These are phyloP conservation scores for Balaenoptera acutorostrata DNA, from an alignment of 2,113 vertebrate species.

Conservation along the genomic window DNA sequence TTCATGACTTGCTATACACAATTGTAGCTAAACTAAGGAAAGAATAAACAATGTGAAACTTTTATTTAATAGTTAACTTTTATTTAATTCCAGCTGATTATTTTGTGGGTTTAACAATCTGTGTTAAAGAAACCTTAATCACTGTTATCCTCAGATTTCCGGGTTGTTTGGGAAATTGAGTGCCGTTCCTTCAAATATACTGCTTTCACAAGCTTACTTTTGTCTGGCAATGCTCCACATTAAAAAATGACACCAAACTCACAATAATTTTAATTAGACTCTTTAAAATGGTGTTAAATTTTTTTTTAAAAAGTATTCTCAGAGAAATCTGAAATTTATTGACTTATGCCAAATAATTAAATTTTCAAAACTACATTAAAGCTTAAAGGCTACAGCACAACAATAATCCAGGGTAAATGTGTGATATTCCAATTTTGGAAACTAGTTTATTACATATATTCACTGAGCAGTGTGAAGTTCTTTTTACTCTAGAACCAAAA, in stretches of 20 bases:
- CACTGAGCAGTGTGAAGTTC: neutral
- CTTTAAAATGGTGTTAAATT: neutral
- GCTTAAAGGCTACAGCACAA: rapidly evolving
- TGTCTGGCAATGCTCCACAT: neutral
- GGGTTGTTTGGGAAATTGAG: neutral
- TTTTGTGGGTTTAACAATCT: neutral
- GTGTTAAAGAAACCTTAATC: too few species aligned
- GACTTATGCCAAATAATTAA: neutral
- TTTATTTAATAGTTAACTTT: too few species aligned
- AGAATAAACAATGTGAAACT: neutral
- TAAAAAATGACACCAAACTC: neutral
- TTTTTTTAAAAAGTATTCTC: neutral
- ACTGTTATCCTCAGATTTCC: neutral
- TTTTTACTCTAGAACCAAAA: neutral
- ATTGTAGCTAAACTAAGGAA: neutral
- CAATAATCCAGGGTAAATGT: neutral
- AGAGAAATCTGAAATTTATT: neutral
- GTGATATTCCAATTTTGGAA: neutral
- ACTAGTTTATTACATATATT: neutral
- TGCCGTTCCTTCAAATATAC: rapidly evolving
- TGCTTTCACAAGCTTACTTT: too few species aligned
- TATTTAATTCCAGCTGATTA: neutral
- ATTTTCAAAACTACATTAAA: neutral
- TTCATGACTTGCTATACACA: rapidly evolving
- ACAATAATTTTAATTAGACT: neutral